Evolutionary conservation across 2,113 vertebrate species (phyloP).

Genomic region (Phoxinus phoxinus): DNA sequence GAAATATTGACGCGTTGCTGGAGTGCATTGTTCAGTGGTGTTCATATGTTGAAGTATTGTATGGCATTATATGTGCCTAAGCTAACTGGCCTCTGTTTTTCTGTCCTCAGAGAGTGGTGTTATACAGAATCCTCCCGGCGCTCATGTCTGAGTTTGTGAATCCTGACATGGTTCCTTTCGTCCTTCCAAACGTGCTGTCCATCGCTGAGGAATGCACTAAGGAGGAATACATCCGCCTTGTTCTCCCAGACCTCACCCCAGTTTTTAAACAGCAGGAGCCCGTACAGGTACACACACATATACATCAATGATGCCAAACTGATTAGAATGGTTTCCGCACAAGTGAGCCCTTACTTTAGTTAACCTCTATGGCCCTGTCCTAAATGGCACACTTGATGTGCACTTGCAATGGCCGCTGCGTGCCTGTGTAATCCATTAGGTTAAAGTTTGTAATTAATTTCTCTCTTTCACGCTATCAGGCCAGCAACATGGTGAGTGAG

Average conservation of each 20-base stretch:
- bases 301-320: neutral
- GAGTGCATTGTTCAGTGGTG: too few species aligned
- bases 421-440: neutral
- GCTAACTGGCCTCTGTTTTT: neutral
- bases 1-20: neutral
- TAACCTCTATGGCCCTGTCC: neutral
- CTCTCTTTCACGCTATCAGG: conserved; percentile 92
- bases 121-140: conserved; percentile 91
- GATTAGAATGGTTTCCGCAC: neutral
- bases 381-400: neutral
- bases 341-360: neutral
- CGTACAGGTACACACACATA: conserved; percentile 84
- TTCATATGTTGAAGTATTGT: neutral
- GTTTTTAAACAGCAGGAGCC: conserved; percentile 98
- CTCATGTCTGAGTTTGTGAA: conserved; percentile 96
- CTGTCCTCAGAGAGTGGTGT: conserved; percentile 85
- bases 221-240: conserved; percentile 91
- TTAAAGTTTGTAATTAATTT: conserved; percentile 64
- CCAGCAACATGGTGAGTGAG: conserved; percentile 99
- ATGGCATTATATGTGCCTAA: neutral
- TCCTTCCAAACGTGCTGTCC: conserved; percentile 94
- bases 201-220: conserved; percentile 98
- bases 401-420: neutral
- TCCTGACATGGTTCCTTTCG: conserved; percentile 98
- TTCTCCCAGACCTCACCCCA: conserved; percentile 92